Evolutionary conservation across 1,140 invertebrate species (phyloP).

Genomic region (Aphelenchoides fujianensis): DNA sequence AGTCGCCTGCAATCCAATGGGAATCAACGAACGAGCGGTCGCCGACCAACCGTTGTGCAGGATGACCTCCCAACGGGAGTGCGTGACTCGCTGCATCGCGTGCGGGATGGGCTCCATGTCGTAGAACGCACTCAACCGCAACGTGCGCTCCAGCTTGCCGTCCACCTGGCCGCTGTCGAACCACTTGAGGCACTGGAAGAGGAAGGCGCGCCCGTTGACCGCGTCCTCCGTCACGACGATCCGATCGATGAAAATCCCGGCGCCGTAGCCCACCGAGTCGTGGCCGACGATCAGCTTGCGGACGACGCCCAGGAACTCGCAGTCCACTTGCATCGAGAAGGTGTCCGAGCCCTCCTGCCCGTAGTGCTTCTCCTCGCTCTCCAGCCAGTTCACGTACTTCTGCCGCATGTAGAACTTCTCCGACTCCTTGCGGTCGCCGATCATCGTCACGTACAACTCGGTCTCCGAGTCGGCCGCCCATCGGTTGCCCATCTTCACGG

Average conservation of each 20-base stretch:
- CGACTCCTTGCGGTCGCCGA: conserved; percentile 28
- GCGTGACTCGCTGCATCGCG: conserved; percentile 17
- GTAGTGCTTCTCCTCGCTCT: conserved; percentile 34
- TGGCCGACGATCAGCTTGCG: conserved; percentile 38
- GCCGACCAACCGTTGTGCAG: conserved; percentile 38
- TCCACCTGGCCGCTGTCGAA: conserved; percentile 48
- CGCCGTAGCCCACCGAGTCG: conserved; percentile 43
- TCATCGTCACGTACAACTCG: conserved; percentile 34
- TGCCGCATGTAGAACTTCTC: conserved; percentile 36
- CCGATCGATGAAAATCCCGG: conserved; percentile 48
- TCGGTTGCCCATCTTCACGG: conserved; percentile 44
- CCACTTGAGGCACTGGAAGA: conserved; percentile 52
- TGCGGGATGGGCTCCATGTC: conserved; percentile 40
- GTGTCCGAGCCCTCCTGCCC: conserved; percentile 39
- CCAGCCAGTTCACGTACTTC: conserved; percentile 50
- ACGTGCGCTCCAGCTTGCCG: conserved; percentile 42
- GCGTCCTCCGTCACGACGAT: conserved; percentile 41
- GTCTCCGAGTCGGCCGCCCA: conserved; percentile 51
- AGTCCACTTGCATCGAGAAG: conserved; percentile 31
- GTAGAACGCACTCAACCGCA: conserved; percentile 39
- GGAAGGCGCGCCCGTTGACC: conserved; percentile 33
- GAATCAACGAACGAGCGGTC: too few species aligned
- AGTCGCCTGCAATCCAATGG: too few species aligned
- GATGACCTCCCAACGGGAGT: conserved; percentile 43
- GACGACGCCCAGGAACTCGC: conserved; percentile 31